Evolutionary conservation across 2,113 vertebrate species (phyloP), one percentile per base, ranked within the genome.

Genomic region (Equus quagga): DNA sequence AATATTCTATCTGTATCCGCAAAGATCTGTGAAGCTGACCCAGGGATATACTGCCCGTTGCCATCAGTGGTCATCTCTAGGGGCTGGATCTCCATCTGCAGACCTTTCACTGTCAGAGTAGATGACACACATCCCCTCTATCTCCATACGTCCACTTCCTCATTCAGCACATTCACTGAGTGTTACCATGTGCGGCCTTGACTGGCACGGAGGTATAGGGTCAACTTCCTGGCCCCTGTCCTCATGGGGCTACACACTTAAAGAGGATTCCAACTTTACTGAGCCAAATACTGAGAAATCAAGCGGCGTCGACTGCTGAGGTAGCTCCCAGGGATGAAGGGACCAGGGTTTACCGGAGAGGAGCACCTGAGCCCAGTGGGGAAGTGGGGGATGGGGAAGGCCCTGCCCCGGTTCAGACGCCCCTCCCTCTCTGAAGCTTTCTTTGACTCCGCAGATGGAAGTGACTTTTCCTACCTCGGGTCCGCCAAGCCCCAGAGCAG

Each of bases 231-330:
- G 33, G 54, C 51, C 51, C 70, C 85, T 86, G 41, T 41, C 88
- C 56, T 92, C 44, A 7, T 26, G 60, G 41, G 44, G 41, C 26
- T 78, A 28, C 6, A 73, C 4, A 46, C 24, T 82, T 44, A 31
- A 75, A 92, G 72, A 65, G 67, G 64, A 36, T 56, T 72, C 60
- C 36, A 87, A 78, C 15, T 46, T 91, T 62, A 44, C 54, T 67
- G 58, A 62, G 65, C 44, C 84, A 89, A 26, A 89, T 62, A 46
- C 54, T 94, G 80, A n/a, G 75, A 92, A 86, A 87, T 58, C 54
- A 41, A 24, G 56, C 41, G 33, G 33, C 9, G 2, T 60, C 58
- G 87, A 54, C 46, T 49, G 36, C 90, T 31, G 73, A 78, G 88
- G 81, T 23, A 21, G 44, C 54, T 81, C 60, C 46, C 36, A 44